Evolutionary conservation across 2,113 vertebrate species (phyloP), one percentile per base, ranked within the genome.

Genomic region (Cynocephalus volans): DNA sequence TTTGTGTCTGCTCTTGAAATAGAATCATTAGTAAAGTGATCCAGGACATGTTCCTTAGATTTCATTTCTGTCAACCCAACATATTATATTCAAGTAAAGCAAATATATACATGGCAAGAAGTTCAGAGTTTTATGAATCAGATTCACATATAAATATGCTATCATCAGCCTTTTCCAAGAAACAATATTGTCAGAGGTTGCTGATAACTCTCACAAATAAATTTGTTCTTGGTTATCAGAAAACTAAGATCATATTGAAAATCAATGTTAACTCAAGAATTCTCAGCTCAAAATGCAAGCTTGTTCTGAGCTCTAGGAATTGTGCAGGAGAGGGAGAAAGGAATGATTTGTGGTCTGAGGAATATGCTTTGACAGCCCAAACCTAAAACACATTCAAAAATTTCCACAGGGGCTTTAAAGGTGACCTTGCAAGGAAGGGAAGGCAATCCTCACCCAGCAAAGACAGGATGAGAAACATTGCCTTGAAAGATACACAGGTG

Each of bases 181-280:
- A 97, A 92, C 41, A n/a, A 60, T 89, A 64, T 96, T 97, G 56
- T 93, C 88, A 88, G 80, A 77, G 19, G 15, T 95, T 89, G 64
- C 15, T 87, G 83, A 93, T 96, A 96, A 88, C 36, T 36, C 33
- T 88, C 54, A 77, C 82, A 95, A 84, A 92, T 96, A 86, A 93
- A 95, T 97, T 96, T 94, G n/a, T 93, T 96, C 83, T 95, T 58
- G 8, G 60, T 84, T 97, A 93, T 96, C 82, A 94, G 77, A 60
- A 94, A 93, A 67, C 48, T 83, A 89, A 96, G 48, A 26, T 41
- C n/a, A 69, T 94, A 95, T 73, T 95, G 87, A 96, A 97, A 95
- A 98, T 97, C 95, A 97, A 93, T 95, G 93, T 90, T 96, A 97
- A 97, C 97, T 96, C 85, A 93, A 90, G 77, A 97, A 75, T 94